Conservation (phyloP, 2,888 invertebrate species). For the Leptinotarsa peninsularis region DNA sequence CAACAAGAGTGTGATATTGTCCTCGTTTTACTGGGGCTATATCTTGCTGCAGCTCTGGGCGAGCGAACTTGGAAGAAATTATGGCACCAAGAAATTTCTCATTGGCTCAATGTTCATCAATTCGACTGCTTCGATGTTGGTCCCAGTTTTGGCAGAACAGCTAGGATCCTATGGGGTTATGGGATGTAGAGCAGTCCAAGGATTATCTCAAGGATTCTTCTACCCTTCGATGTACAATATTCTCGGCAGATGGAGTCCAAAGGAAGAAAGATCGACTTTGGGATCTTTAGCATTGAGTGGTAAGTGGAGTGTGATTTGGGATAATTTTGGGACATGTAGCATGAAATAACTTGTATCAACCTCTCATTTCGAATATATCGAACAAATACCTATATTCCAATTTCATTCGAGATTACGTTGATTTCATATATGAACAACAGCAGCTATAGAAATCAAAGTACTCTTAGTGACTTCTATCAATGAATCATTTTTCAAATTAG, state of each 20-base stretch:
- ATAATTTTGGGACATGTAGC: too few relatives aligned
- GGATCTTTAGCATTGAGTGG: constrained; percentile 76
- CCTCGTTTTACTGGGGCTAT: constrained; percentile 86
- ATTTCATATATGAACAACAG: too few relatives aligned
- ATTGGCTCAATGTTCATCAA: constrained; percentile 70
- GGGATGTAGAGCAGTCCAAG: constrained; percentile 76
- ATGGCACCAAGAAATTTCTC: constrained; percentile 79
- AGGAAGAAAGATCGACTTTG: constrained; percentile 76
- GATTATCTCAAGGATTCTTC: constrained; percentile 79
- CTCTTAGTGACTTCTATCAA: too few relatives aligned
- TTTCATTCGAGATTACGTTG: too few relatives aligned
- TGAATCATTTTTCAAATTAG: too few relatives aligned
- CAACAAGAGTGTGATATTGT: constrained; percentile 70
- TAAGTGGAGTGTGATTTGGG: constrained; percentile 32
- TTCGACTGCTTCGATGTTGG: constrained; percentile 73
- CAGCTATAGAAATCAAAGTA: too few relatives aligned
- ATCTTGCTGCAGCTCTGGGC: constrained; percentile 79
- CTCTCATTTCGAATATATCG: too few relatives aligned
- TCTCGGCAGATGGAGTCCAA: constrained; percentile 82
- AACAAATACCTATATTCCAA: too few relatives aligned
- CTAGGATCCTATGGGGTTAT: constrained; percentile 75
- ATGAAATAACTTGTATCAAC: too few relatives aligned
- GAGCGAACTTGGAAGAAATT: constrained; percentile 67
- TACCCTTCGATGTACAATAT: constrained; percentile 80
- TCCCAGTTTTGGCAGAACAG: constrained; percentile 76